phyloP scores from a whole-genome alignment of 2,113 vertebrate species.

The Alectura lathami region DNA sequence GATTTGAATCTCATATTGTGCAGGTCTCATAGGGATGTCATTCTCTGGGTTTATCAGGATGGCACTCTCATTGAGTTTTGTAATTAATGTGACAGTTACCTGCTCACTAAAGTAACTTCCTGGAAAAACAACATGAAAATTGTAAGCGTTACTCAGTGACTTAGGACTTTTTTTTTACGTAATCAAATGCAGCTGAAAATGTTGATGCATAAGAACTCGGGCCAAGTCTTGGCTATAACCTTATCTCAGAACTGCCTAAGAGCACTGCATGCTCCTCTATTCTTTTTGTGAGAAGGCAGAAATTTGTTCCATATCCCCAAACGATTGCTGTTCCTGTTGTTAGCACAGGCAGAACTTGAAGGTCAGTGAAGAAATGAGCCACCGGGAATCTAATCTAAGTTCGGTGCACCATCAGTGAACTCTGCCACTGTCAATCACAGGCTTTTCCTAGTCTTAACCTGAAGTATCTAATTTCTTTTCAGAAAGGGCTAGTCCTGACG shows the following conservation, averaged over 20 bases:
- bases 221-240: background rate
- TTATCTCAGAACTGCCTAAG: background rate
- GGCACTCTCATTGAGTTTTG: background rate
- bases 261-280: background rate
- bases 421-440: background rate
- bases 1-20: background rate
- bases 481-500: background rate
- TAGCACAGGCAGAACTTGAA: background rate
- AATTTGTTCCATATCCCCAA: background rate
- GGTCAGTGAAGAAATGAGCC: background rate
- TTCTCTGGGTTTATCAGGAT: background rate
- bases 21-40: background rate
- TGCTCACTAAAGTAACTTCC: background rate
- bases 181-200: slow-evolving; percentile 2
- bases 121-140: background rate
- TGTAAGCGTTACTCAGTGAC: background rate
- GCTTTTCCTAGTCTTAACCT: background rate
- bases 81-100: background rate
- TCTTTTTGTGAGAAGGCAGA: background rate
- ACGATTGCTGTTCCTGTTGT: background rate
- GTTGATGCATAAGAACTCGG: background rate
- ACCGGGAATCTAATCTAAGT: background rate
- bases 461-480: background rate
- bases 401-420: background rate
- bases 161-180: background rate